These are phyloP conservation scores for Rhagophthalmus giganteus DNA, from an alignment of 2,888 invertebrate genomes.

Conservation along the genomic window DNA sequence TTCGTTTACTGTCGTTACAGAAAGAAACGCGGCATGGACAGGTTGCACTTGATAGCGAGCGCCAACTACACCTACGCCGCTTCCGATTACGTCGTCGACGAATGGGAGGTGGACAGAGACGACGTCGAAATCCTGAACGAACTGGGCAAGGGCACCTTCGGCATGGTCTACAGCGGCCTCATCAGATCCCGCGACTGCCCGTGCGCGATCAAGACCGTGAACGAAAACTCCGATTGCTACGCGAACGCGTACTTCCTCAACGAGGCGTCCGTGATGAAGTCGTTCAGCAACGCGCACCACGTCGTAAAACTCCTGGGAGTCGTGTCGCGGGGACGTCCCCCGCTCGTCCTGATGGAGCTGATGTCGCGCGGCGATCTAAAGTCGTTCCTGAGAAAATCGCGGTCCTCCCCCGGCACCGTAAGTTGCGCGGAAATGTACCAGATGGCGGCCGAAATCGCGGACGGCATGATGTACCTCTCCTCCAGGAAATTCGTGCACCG, in stretches of 20 bases:
- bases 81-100: slow-evolving; percentile 64
- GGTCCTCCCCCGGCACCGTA: slow-evolving; percentile 56
- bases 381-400: slow-evolving; percentile 62
- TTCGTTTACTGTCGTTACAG: slow-evolving; percentile 34
- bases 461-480: slow-evolving; percentile 78
- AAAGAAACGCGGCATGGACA: not conserved
- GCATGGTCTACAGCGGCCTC: slow-evolving; percentile 69
- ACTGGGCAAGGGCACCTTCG: slow-evolving; percentile 75
- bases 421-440: slow-evolving; percentile 66
- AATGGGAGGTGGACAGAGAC: slow-evolving; percentile 70
- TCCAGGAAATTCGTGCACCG: slow-evolving; percentile 72
- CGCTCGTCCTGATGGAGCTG: slow-evolving; percentile 76
- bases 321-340: slow-evolving; percentile 68
- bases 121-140: slow-evolving; percentile 59
- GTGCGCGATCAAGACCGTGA: slow-evolving; percentile 69
- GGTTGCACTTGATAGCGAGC: not conserved
- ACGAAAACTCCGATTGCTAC: slow-evolving; percentile 59
- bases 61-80: slow-evolving; percentile 58
- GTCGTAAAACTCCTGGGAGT: slow-evolving; percentile 72
- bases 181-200: slow-evolving; percentile 52
- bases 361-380: slow-evolving; percentile 76
- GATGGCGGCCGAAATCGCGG: slow-evolving; percentile 72
- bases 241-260: slow-evolving; percentile 67
- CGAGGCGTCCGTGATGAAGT: slow-evolving; percentile 75
- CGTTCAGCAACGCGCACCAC: slow-evolving; percentile 65